Base-by-base conservation (phyloP, 2,888 invertebrate genomes). In the Pteria penguin region DNA sequence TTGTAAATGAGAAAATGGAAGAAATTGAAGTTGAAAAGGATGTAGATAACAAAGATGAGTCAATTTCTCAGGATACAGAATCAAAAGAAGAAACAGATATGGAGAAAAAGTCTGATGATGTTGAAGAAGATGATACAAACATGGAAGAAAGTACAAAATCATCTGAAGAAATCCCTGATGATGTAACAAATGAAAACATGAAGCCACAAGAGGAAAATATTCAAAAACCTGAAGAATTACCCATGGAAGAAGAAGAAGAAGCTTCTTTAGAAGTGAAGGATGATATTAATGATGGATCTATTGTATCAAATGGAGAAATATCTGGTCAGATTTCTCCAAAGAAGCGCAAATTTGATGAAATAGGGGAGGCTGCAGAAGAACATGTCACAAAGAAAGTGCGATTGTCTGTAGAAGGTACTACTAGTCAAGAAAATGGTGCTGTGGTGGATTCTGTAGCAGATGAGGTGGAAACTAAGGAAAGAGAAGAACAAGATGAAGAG, bases 301-400 rank as follows among this genome's bases (percentile, higher is more conserved):
- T 29, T 31, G 32, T 32, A 22, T 33, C 55, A 27, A 58, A 69
- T 36, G 62, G 36, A 22, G 67, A 58, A 58, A 11, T 22, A 55
- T 45, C 60, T 31, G 52, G 54, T 61, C 67, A 69, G 8, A 45
- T 8, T 45, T 18, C 45, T 45, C 11, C 45, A 8, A 45, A 45
- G 18, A 84, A 83, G 69, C 67, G 83, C 36, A 84, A 83, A 75
- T 45, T 77, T 33, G 82, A 82, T 62, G 84, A 81, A 33, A 54
- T 77, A 18, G 76, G 75, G 29, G 73, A 77, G 24, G 72, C 54
- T 18, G 78, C 78, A 54, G 78, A 81, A 4, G 65, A 58, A 54
- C 52, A 68, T 31, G 54, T 75, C 3, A 26, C 69, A 5, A 85
- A 85, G 66, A 82, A 76, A 63, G 72, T 74, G 18, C 78, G 72